Evolutionary conservation across 2,797 vertebrate species (phyloP).

Genomic region (Danio aesculapii): DNA sequence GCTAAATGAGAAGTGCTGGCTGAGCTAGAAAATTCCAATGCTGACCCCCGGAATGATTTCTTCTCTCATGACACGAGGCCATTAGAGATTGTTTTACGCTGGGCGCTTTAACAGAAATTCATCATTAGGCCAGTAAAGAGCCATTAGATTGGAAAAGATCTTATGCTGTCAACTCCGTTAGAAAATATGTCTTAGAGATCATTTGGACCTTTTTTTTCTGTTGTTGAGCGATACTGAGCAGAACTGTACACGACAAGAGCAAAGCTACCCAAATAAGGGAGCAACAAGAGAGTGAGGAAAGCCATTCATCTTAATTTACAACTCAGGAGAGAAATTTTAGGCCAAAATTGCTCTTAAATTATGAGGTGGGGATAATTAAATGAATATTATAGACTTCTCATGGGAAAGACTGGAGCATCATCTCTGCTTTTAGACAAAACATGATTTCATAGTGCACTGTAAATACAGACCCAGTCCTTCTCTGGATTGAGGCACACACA

Average conservation of each 20-base stretch:
- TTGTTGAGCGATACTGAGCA: constrained; percentile 51
- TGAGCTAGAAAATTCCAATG: constrained; percentile 30
- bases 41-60: constrained; percentile 36
- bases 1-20: constrained; percentile 43
- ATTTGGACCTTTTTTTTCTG: constrained; percentile 40
- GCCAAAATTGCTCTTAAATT: constrained; percentile 40
- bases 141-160: constrained; percentile 56
- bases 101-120: constrained; percentile 52
- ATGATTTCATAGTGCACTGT: constrained; percentile 19
- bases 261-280: constrained; percentile 60
- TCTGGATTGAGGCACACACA: background rate
- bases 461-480: constrained; percentile 1
- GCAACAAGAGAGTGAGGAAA: constrained; percentile 49
- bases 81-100: constrained; percentile 52
- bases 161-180: constrained; percentile 50
- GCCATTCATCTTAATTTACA: constrained; percentile 62
- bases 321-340: constrained; percentile 31
- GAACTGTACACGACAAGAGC: constrained; percentile 62
- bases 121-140: constrained; percentile 48
- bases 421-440: constrained; percentile 9
- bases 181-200: constrained; percentile 50
- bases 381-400: constrained; percentile 17
- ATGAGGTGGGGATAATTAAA: background rate
- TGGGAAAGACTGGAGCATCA: constrained; percentile 23
- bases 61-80: constrained; percentile 45